A percentile compares a stretch with the other conserved stretches of the same genome.
Evolutionary conservation across 1,140 invertebrate species (phyloP).

Genomic region (Catajapyx aquilonaris): DNA sequence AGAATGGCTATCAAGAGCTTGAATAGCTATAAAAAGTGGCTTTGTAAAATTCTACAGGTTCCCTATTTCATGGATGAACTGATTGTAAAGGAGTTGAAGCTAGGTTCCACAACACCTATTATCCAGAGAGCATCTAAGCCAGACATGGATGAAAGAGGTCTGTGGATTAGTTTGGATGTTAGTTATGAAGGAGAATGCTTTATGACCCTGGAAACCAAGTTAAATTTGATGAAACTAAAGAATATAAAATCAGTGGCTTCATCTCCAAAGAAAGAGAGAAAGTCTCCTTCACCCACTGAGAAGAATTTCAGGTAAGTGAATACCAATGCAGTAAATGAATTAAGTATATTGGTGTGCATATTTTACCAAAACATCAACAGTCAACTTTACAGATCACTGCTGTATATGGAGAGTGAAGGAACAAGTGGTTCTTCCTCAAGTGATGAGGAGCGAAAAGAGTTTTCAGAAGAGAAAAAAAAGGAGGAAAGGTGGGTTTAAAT

Average conservation of each 20-base stretch:
- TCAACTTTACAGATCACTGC: conserved; percentile 3
- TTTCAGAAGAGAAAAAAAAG: background rate
- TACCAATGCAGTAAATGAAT: background rate
- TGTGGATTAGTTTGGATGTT: conserved; percentile 84
- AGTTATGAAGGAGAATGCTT: conserved; percentile 68
- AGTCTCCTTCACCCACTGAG: conserved; percentile 7
- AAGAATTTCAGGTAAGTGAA: conserved; percentile 2
- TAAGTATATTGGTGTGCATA: background rate
- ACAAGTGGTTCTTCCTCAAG: background rate
- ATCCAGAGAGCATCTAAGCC: conserved; percentile 53
- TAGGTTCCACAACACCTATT: conserved; percentile 52
- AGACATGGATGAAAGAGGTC: conserved; percentile 57
- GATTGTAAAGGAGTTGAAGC: conserved; percentile 45
- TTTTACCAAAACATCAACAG: conserved; percentile 5
- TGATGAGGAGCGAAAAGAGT: background rate
- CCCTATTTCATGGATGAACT: conserved; percentile 77
- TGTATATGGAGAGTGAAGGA: background rate
- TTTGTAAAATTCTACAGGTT: conserved; percentile 28
- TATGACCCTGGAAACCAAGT: conserved; percentile 83
- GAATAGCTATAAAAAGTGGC: conserved; percentile 1
- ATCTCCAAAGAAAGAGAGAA: conserved; percentile 6
- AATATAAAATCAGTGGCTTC: conserved; percentile 9
- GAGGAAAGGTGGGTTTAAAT: background rate
- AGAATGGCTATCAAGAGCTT: too few relatives aligned
- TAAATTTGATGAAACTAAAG: conserved; percentile 77